Evolutionary conservation across 2,113 vertebrate genomes (phyloP).

Genomic region (Pardalotus punctatus): DNA sequence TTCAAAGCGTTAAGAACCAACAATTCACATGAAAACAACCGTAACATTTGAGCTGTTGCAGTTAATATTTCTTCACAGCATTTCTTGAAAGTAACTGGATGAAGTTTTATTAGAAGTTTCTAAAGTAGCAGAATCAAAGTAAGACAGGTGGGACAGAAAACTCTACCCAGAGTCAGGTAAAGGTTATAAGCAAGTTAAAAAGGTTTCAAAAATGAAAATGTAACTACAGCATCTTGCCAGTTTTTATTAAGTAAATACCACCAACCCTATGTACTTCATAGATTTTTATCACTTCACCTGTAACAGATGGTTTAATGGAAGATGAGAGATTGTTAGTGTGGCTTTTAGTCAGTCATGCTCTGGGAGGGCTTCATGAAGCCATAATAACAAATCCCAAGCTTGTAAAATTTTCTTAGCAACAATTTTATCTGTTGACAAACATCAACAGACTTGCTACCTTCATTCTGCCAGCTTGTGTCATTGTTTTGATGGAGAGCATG

Average conservation of each 20-base stretch:
- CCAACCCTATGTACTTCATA: neutral
- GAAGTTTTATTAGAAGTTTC: neutral
- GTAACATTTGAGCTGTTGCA: neutral
- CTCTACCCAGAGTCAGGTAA: neutral
- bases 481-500: neutral
- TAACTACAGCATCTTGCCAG: neutral
- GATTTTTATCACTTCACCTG: neutral
- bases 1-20: neutral
- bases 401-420: neutral
- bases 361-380: neutral
- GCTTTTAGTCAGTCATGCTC: neutral
- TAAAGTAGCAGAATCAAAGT: neutral
- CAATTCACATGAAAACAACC: neutral
- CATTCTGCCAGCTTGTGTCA: neutral
- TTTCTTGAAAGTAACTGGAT: neutral
- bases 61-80: neutral
- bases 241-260: neutral
- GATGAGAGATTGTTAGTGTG: neutral
- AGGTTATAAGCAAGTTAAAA: neutral
- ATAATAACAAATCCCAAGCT: neutral
- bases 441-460: neutral
- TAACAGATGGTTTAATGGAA: neutral
- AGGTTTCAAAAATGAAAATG: neutral
- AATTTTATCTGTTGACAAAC: constrained; percentile 20
- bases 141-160: neutral